Conservation (phyloP, 2,888 invertebrate genomes). For the Eremobia ochroleuca region DNA sequence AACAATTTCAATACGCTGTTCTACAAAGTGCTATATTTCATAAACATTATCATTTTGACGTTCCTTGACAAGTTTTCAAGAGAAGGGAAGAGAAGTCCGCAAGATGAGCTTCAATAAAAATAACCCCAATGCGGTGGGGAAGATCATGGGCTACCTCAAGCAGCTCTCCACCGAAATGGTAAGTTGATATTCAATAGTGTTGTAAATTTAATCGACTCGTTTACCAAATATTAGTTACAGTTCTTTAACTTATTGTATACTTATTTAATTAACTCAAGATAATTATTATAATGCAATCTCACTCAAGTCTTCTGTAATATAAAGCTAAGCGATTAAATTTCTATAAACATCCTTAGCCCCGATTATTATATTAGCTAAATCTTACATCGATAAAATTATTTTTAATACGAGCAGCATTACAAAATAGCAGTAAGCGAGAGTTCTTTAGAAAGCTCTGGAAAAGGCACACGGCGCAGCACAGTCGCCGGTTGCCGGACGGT, state of each 20-base stretch:
- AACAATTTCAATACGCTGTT: conserved; percentile 77
- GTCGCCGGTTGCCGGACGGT: conserved; percentile 65
- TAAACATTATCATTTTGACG: conserved; percentile 87
- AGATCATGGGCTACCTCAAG: conserved; percentile 89
- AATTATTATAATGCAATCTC: background rate
- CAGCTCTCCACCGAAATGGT: conserved; percentile 90
- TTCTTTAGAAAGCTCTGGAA: conserved; percentile 80
- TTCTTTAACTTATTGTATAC: no score
- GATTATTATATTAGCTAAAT: conserved; percentile 28
- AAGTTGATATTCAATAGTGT: conserved; percentile 69
- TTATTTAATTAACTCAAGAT: background rate
- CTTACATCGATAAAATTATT: background rate
- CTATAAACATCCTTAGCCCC: background rate
- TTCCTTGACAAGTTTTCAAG: conserved; percentile 81
- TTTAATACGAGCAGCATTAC: conserved; percentile 1
- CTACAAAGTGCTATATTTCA: conserved; percentile 80
- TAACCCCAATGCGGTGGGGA: conserved; percentile 89
- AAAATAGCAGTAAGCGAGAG: conserved; percentile 70
- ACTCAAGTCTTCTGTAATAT: conserved; percentile 16
- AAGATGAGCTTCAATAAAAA: conserved; percentile 91
- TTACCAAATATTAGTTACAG: background rate
- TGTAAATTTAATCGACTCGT: background rate
- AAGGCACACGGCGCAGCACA: conserved; percentile 32
- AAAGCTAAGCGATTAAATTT: conserved; percentile 13
- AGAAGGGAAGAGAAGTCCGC: conserved; percentile 71